A percentile compares a stretch with the other conserved stretches of the same genome.
Conservation (phyloP, 2,113 vertebrate genomes). For the Speoplatyrhinus poulsoni region DNA sequence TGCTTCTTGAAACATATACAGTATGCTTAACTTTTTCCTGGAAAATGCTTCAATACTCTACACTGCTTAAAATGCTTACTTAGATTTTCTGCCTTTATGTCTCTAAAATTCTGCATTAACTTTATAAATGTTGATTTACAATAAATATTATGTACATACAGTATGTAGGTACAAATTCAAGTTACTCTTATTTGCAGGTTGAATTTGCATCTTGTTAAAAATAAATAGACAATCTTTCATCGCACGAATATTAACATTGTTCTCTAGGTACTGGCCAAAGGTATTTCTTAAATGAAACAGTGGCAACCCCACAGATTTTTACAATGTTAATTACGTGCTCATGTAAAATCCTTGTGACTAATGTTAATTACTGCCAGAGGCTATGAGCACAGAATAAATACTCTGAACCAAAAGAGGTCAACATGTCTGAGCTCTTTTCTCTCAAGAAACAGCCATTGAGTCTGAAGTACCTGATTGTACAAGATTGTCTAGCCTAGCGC, state of each 20-base stretch:
- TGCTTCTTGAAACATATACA: too few species aligned
- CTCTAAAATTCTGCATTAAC: too few species aligned
- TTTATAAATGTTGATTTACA: too few species aligned
- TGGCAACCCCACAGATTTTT: neutral
- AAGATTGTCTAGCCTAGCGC: slow-evolving; percentile 5
- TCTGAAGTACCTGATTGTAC: neutral
- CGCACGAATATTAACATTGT: neutral
- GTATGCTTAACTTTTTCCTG: too few species aligned
- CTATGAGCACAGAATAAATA: neutral
- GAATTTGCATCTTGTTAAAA: too few species aligned
- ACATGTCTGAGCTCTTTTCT: neutral
- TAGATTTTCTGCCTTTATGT: too few species aligned
- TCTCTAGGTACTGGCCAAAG: neutral
- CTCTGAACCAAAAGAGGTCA: neutral
- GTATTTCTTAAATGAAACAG: neutral
- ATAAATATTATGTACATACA: too few species aligned
- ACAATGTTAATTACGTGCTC: neutral
- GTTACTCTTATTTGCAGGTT: too few species aligned
- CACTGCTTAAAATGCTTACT: too few species aligned
- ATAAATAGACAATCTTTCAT: too few species aligned
- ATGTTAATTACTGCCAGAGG: slow-evolving; percentile 1
- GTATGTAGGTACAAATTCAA: too few species aligned
- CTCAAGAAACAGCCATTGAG: neutral
- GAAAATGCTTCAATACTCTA: too few species aligned
- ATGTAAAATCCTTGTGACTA: neutral